Evolutionary conservation across 2,888 invertebrate genomes (phyloP).

Genomic region (Dolichomitus sp.): DNA sequence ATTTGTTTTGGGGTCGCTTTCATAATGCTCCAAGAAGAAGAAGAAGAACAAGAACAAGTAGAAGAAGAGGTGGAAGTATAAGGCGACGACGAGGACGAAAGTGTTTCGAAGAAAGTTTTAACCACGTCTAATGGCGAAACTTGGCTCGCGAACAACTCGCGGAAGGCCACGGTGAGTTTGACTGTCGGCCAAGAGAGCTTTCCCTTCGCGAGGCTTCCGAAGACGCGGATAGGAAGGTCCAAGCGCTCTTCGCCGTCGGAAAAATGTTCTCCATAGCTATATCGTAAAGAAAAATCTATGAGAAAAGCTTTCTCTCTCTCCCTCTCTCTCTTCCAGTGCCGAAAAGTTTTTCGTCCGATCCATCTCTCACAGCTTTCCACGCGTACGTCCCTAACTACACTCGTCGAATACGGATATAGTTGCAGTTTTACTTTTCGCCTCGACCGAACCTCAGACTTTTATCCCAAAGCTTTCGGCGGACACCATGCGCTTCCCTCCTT

Average conservation of each 20-base stretch:
- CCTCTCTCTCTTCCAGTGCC: conserved; percentile 12
- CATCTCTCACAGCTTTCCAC: conserved; percentile 61
- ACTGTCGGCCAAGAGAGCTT: conserved; percentile 78
- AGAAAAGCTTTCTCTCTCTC: conserved; percentile 53
- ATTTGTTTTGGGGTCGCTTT: conserved; percentile 83
- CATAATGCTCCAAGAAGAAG: conserved; percentile 43
- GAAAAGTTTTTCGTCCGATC: conserved; percentile 76
- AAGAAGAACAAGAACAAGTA: conserved; percentile 45
- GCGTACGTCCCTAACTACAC: conserved; percentile 63
- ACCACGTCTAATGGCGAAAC: conserved; percentile 84
- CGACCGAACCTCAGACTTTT: conserved; percentile 57
- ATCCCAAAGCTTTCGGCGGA: conserved; percentile 56
- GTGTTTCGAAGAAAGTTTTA: conserved; percentile 85
- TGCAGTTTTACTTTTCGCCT: conserved; percentile 37
- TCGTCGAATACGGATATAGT: conserved; percentile 64
- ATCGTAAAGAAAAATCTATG: conserved; percentile 61
- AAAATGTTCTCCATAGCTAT: conserved; percentile 41
- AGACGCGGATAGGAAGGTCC: conserved; percentile 59
- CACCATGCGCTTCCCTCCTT: neutral
- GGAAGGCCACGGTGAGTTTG: conserved; percentile 75
- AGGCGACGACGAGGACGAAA: conserved; percentile 78
- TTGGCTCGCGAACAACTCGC: conserved; percentile 79
- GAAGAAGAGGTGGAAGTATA: conserved; percentile 57
- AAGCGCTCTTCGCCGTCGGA: neutral
- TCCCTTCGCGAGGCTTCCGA: conserved; percentile 57